Base-by-base conservation (phyloP, 1,140 invertebrate genomes). In the Dinoponera quadriceps region DNA sequence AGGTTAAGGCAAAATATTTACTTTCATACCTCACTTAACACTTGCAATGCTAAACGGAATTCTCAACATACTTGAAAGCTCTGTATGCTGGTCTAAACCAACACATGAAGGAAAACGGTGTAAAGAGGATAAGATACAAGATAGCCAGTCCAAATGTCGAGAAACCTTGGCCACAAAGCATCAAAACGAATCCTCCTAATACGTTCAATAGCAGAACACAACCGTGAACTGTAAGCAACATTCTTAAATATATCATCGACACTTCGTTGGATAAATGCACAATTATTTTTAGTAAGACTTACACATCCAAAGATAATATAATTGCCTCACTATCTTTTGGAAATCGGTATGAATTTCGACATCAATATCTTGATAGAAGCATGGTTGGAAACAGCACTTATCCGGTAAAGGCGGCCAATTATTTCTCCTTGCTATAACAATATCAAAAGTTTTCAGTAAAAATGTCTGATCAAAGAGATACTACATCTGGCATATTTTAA, bases 281-380 rank as follows among this genome's bases (percentile, higher is more conserved):
- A 55, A 18, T 51, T 20, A 48, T 73, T 57, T 25, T 33, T 0
- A 18, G 54, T 66, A 66, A 88, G 91, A 97, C 98, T 97, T 95
- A 99, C 98, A 98, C 95, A 99, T 97, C 98, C 99, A 99, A 63
- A 99, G 95, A 93, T 99, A 98, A 94, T 99, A 99, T 60, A 99
- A 95, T 91, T 98, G 96, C 87, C 98, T 96, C 49, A 99, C 99
- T 86, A 99, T 96, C 92, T 97, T 97, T 94, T 99, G 99, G 94
- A 99, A 99, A 93, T 99, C 98, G 65, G 98, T 94, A 22, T 99
- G 98, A 94, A 99, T 99, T 93, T 99, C 99, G n/a, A 99, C 97
- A 94, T 98, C 98, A 86, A 99, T 99, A 94, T 99, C 99, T 95
- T 99, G 99, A 95, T 99, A 99, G 94, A 99, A 99, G 94, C 99